phyloP scores from a whole-genome alignment of 1,140 invertebrate species.

The Pachyrhynchus sulphureomaculatus region DNA sequence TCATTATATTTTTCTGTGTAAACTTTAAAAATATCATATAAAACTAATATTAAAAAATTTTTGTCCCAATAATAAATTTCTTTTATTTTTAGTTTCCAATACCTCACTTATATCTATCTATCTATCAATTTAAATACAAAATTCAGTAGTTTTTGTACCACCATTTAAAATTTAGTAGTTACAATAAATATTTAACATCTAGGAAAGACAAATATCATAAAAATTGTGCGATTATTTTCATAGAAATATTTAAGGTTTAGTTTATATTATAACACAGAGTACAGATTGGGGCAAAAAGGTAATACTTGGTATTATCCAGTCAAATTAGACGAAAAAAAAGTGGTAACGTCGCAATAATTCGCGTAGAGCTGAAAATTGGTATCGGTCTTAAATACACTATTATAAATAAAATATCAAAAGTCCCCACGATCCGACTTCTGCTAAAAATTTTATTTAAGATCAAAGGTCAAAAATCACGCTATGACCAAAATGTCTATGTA shows the following conservation, averaged over 20 bases:
- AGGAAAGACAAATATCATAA: constrained; percentile 10
- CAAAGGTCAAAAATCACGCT: too few relatives aligned
- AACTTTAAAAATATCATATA: neutral
- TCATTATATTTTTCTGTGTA: neutral
- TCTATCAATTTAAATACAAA: neutral
- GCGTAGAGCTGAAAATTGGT: too few relatives aligned
- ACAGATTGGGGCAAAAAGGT: neutral
- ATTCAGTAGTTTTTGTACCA: neutral
- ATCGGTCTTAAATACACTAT: too few relatives aligned
- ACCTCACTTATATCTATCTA: neutral
- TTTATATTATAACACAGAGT: constrained; percentile 21
- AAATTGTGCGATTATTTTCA: constrained; percentile 27
- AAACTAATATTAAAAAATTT: neutral
- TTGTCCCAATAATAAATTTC: neutral
- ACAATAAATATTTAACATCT: neutral
- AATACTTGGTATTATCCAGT: neutral
- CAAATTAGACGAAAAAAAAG: too few relatives aligned
- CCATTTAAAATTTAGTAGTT: neutral
- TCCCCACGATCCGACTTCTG: too few relatives aligned
- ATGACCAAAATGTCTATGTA: too few relatives aligned
- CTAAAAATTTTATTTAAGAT: too few relatives aligned
- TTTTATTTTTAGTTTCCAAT: neutral
- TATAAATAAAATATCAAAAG: too few relatives aligned
- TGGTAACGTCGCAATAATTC: too few relatives aligned
- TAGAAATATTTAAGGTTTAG: constrained; percentile 12